Evolutionary conservation across 2,113 vertebrate species (phyloP).

Genomic region (Trogon melanurus): DNA sequence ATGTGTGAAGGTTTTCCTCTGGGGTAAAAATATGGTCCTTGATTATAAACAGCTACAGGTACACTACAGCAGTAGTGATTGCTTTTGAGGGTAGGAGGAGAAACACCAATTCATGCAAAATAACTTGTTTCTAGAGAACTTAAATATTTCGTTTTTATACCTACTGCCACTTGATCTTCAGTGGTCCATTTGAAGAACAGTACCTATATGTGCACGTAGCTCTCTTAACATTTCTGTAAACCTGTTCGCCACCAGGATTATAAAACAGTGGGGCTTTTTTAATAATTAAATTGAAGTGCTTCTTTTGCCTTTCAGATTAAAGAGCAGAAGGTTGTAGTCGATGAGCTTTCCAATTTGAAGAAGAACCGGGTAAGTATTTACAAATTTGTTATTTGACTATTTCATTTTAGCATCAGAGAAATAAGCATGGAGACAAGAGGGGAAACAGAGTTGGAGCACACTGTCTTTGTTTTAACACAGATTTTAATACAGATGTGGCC

Average conservation of each 20-base stretch:
- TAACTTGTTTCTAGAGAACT: background rate
- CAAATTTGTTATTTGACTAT: background rate
- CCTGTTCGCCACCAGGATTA: background rate
- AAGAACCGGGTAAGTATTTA: slow-evolving; percentile 85
- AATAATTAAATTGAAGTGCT: background rate
- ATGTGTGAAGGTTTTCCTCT: background rate
- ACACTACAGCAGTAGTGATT: background rate
- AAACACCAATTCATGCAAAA: background rate
- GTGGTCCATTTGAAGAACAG: background rate
- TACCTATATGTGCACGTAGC: background rate
- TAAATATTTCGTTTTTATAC: background rate
- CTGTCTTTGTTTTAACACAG: background rate
- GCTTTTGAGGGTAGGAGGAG: background rate
- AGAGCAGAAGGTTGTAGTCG: slow-evolving; percentile 89
- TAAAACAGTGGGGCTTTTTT: background rate
- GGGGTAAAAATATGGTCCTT: background rate
- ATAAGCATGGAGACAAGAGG: background rate
- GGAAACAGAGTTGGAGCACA: background rate
- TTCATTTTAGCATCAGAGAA: background rate
- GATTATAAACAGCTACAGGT: background rate
- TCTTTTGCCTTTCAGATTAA: slow-evolving; percentile 82
- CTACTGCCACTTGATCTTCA: background rate
- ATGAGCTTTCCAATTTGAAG: slow-evolving; percentile 95
- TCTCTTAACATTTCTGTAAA: background rate
- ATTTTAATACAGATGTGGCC: background rate